phyloP scores from a whole-genome alignment of 2,888 invertebrate species.

The Agriopis leucophaearia region DNA sequence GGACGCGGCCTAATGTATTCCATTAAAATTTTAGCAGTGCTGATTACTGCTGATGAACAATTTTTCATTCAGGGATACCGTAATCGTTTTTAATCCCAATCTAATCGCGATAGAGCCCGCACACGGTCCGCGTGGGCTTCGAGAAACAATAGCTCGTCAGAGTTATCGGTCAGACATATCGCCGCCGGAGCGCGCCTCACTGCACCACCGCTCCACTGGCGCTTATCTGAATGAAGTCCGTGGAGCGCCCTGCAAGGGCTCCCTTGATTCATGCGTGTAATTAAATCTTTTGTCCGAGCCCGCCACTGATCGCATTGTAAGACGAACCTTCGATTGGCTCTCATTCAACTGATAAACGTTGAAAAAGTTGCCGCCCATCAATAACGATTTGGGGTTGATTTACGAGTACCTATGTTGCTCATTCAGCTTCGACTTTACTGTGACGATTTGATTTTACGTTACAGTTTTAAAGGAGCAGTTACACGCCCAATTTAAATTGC shows the following conservation, averaged over 20 bases:
- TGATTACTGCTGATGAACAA: slow-evolving; percentile 12
- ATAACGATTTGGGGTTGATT: slow-evolving; percentile 66
- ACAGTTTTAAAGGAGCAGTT: neutral
- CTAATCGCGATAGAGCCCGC: slow-evolving; percentile 73
- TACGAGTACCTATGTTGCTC: slow-evolving; percentile 54
- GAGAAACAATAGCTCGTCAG: slow-evolving; percentile 66
- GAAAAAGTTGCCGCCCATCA: slow-evolving; percentile 66
- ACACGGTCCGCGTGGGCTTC: slow-evolving; percentile 60
- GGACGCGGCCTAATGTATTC: neutral
- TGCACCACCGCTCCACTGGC: slow-evolving; percentile 64
- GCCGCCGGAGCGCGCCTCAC: slow-evolving; percentile 68
- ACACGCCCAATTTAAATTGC: too few relatives aligned
- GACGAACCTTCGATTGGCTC: slow-evolving; percentile 67
- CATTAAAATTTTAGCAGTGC: neutral
- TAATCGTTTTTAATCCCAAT: slow-evolving; percentile 64
- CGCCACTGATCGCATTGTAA: slow-evolving; percentile 70
- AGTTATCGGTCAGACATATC: slow-evolving; percentile 67
- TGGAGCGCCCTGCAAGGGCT: slow-evolving; percentile 51
- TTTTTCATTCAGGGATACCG: slow-evolving; percentile 38
- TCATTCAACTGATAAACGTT: slow-evolving; percentile 68
- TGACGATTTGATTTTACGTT: slow-evolving; percentile 19
- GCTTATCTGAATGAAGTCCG: slow-evolving; percentile 65
- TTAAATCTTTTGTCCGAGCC: slow-evolving; percentile 84
- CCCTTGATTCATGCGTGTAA: slow-evolving; percentile 85
- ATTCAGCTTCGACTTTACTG: slow-evolving; percentile 35